phyloP scores from a whole-genome alignment of 2,113 vertebrate genomes.

The Megalops atlanticus region DNA sequence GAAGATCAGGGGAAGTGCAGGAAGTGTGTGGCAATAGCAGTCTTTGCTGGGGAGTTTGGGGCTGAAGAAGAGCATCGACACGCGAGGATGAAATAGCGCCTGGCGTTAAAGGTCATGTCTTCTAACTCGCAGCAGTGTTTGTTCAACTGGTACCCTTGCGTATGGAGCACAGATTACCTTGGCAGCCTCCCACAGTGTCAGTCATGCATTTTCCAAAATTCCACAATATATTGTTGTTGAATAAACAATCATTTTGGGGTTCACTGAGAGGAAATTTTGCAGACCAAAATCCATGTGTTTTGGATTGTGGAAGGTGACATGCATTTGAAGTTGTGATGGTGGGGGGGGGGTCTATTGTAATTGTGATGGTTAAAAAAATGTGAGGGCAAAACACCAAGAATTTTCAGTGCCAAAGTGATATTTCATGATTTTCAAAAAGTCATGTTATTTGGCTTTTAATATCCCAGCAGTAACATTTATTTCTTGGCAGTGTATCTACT shows the following conservation, averaged over 20 bases:
- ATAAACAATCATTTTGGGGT: background rate
- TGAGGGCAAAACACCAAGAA: background rate
- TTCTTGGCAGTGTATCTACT: background rate
- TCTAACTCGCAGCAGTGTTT: background rate
- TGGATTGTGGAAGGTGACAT: constrained; percentile 11
- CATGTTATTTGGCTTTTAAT: background rate
- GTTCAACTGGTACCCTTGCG: background rate
- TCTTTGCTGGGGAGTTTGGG: background rate
- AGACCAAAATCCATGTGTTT: constrained; percentile 21
- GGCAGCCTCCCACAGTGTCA: background rate
- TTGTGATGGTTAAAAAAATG: no score
- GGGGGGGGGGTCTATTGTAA: no score
- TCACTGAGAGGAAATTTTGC: background rate
- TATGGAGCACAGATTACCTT: constrained; percentile 11
- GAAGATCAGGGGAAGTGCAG: background rate
- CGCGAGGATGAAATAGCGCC: background rate
- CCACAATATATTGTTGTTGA: constrained; percentile 17
- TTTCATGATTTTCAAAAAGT: constrained; percentile 4
- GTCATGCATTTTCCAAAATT: constrained; percentile 10
- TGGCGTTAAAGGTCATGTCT: background rate
- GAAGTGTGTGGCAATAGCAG: background rate
- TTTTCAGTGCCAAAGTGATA: background rate
- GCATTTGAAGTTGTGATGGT: no score
- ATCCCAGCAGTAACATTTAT: background rate
- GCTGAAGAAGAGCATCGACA: background rate